Conservation (phyloP, 2,888 invertebrate genomes). For the Campopleginae sp. region DNA sequence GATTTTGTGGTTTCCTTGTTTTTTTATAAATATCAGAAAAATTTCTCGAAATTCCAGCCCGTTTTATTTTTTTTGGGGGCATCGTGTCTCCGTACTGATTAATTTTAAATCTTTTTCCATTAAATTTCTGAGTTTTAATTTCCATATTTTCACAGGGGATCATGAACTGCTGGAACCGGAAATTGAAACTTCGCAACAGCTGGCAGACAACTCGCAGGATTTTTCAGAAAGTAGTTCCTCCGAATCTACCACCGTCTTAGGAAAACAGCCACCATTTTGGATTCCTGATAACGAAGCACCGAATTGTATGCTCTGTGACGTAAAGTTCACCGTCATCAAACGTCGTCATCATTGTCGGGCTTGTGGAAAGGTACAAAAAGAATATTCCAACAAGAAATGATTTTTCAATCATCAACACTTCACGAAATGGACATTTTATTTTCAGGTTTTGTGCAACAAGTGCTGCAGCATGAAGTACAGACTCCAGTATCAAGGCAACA, state of each 20-base stretch:
- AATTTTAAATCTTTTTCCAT: background rate
- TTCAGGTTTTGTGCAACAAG: slow-evolving; percentile 90
- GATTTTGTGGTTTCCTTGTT: background rate
- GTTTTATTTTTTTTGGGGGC: too few species aligned
- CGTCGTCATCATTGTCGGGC: slow-evolving; percentile 95
- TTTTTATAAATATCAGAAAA: background rate
- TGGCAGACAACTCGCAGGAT: slow-evolving; percentile 78
- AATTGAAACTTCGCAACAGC: slow-evolving; percentile 69
- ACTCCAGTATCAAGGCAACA: slow-evolving; percentile 89
- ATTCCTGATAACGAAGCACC: slow-evolving; percentile 93
- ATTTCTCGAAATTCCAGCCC: background rate
- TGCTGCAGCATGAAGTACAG: slow-evolving; percentile 91
- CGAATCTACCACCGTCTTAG: slow-evolving; percentile 85
- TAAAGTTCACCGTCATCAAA: slow-evolving; percentile 92
- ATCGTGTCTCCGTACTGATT: background rate
- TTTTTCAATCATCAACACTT: background rate
- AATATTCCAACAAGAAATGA: background rate
- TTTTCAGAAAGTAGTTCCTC: slow-evolving; percentile 80
- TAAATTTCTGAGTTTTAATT: slow-evolving; percentile 65
- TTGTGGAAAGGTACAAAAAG: slow-evolving; percentile 89
- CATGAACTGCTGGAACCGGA: slow-evolving; percentile 74
- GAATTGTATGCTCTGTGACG: slow-evolving; percentile 93
- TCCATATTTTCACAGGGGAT: slow-evolving; percentile 73
- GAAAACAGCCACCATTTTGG: slow-evolving; percentile 93
- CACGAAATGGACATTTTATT: slow-evolving; percentile 60